Evolutionary conservation across 2,113 vertebrate genomes (phyloP), one percentile per base, ranked within the genome.

Genomic region (Xyliphius kryptos): DNA sequence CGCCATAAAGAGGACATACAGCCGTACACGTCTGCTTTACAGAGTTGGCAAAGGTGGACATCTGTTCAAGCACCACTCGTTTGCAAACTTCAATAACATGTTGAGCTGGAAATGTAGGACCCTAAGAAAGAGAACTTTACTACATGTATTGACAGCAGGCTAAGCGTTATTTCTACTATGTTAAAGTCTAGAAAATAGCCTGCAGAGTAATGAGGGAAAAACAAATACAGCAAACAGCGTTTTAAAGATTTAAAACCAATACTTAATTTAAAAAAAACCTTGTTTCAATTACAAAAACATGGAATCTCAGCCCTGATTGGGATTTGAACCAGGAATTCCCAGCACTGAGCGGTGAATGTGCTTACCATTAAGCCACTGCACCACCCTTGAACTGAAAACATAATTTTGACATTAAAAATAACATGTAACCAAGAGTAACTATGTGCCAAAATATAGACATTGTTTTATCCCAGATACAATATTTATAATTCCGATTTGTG

Each of bases 31-130:
- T 87, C 70, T 83, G 84, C 67, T 77, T 89, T 61, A 83, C 81
- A 21, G 79, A 80, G 74, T 85, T 88, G 69, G 84, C 86, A 68
- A 84, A 91, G 40, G 69, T 65, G 71, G 83, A 92, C 77, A 83
- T 88, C 82, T 89, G 83, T 68, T 89, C 83, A 72, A 85, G 80
- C 16, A 88, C 79, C 40, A 86, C 82, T 65, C 57, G 84, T 76
- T 89, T 79, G 79, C 81, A 89, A 15, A 84, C 77, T 74, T 89
- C 77, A 44, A 86, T 87, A 67, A 87, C 83, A 8, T 80, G 77
- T 60, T 79, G 81, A 65, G 86, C 80, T 2, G 82, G 46, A 32
- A 91, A 79, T 37, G 68, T 59, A 7, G 82, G 81, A 6, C 82
- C 79, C 81, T 90, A 74, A 41, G 67, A 68, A 48, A 60, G 54